Conservation (phyloP, 2,113 vertebrate genomes). For the Mystacornis crossleyi region DNA sequence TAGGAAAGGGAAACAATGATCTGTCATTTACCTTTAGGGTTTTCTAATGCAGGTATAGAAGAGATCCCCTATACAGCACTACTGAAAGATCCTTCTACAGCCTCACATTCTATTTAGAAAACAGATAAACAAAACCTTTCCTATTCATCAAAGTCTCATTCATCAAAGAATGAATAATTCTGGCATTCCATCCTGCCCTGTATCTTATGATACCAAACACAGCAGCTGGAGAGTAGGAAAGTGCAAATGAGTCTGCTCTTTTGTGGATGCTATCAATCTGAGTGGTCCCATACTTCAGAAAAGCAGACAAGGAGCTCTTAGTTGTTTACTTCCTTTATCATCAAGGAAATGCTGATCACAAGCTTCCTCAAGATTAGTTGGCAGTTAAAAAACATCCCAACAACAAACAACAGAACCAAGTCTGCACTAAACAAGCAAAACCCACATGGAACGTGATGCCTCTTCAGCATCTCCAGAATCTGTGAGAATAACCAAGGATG, state of each 20-base stretch:
- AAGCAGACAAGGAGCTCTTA: neutral
- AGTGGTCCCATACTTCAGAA: neutral
- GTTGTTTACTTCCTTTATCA: neutral
- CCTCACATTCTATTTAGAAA: neutral
- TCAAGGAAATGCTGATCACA: neutral
- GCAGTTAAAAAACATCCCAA: neutral
- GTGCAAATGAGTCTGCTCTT: neutral
- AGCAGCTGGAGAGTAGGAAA: neutral
- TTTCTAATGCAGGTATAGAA: neutral
- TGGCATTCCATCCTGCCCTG: neutral
- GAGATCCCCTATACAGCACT: fast-evolving
- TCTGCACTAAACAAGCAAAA: neutral
- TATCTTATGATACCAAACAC: neutral
- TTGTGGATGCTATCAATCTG: neutral
- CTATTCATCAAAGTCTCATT: neutral
- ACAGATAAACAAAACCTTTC: neutral
- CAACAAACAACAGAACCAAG: neutral
- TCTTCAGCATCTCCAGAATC: neutral
- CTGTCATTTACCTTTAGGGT: neutral
- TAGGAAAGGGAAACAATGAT: neutral
- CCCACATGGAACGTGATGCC: neutral
- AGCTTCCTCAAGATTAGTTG: neutral
- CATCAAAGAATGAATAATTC: neutral
- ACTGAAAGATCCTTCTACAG: neutral
- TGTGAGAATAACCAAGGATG: neutral